Percentiles rank a stretch among this genome's conserved stretches.
Evolutionary conservation across 1,140 invertebrate species (phyloP).

Genomic region (Penaeus japonicus): DNA sequence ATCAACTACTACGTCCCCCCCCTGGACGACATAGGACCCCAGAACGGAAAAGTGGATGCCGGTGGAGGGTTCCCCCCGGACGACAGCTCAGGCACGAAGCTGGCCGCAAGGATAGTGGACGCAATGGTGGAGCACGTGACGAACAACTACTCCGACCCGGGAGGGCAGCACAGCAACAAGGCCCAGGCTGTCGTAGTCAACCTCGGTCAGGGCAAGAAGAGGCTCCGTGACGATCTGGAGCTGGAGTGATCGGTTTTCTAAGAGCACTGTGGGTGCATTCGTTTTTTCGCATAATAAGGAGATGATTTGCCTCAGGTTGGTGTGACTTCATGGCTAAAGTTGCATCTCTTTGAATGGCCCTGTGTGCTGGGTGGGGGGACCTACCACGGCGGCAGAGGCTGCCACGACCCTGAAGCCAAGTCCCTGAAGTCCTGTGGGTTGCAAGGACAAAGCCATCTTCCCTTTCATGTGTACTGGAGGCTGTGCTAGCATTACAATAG

Average conservation of each 20-base stretch:
- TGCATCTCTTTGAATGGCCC: neutral
- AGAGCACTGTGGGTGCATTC: neutral
- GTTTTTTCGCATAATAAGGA: constrained; percentile 23
- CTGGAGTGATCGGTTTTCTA: constrained; percentile 42
- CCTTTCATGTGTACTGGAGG: neutral
- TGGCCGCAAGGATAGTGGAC: constrained; percentile 40
- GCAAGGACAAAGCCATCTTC: constrained; percentile 1
- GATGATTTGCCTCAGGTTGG: constrained; percentile 2
- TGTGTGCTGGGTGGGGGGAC: constrained; percentile 55
- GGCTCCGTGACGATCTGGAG: constrained; percentile 55
- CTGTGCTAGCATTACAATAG: neutral
- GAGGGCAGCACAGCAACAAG: constrained; percentile 13
- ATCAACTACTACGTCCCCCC: constrained; percentile 30
- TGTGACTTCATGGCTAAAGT: neutral
- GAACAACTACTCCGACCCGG: constrained; percentile 46
- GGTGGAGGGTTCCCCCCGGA: constrained; percentile 45
- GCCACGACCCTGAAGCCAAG: constrained; percentile 28
- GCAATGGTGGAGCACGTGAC: constrained; percentile 37
- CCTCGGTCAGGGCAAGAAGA: constrained; percentile 42
- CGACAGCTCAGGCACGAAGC: constrained; percentile 30
- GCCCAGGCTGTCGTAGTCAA: constrained; percentile 41
- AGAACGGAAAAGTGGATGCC: constrained; percentile 27
- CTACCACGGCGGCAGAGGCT: constrained; percentile 41
- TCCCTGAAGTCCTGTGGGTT: neutral
- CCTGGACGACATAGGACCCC: constrained; percentile 44